Evolutionary conservation across 2,797 vertebrate genomes (phyloP).

Genomic region (Cyclopterus lumpus): DNA sequence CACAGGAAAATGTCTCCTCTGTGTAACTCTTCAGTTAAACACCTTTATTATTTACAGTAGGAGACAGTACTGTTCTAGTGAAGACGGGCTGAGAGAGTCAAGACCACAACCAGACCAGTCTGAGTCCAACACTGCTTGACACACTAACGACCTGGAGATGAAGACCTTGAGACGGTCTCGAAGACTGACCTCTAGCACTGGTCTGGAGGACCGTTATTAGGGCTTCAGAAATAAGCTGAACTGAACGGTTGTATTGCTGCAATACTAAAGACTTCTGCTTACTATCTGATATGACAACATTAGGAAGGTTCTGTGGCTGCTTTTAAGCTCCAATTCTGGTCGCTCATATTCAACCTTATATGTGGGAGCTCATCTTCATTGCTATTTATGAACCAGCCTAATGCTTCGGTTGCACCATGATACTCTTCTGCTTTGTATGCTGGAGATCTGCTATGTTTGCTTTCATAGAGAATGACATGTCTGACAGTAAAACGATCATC

Average conservation of each 20-base stretch:
- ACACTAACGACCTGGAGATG: no score
- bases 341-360: neutral
- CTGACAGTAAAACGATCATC: slow-evolving; percentile 3
- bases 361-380: slow-evolving; percentile 2
- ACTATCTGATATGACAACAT: slow-evolving; percentile 9
- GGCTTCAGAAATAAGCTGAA: no score
- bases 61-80: neutral
- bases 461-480: slow-evolving; percentile 16
- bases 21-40: neutral
- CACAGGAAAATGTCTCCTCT: slow-evolving; percentile 10
- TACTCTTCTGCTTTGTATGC: neutral
- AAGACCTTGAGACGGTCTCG: no score
- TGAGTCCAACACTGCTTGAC: no score
- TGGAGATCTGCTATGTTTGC: neutral
- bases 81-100: no score
- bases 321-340: slow-evolving; percentile 10
- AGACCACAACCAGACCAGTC: no score
- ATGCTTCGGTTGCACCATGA: slow-evolving; percentile 4
- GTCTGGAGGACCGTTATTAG: no score
- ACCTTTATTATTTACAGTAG: slow-evolving; percentile 12
- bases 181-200: no score
- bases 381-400: slow-evolving; percentile 5
- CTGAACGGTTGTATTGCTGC: slow-evolving; percentile 25
- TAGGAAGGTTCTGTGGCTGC: slow-evolving; percentile 12
- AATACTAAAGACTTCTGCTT: slow-evolving; percentile 13